Evolutionary conservation across 2,797 vertebrate genomes (phyloP), one percentile per base, ranked within the genome.

Genomic region (Alauda arvensis): DNA sequence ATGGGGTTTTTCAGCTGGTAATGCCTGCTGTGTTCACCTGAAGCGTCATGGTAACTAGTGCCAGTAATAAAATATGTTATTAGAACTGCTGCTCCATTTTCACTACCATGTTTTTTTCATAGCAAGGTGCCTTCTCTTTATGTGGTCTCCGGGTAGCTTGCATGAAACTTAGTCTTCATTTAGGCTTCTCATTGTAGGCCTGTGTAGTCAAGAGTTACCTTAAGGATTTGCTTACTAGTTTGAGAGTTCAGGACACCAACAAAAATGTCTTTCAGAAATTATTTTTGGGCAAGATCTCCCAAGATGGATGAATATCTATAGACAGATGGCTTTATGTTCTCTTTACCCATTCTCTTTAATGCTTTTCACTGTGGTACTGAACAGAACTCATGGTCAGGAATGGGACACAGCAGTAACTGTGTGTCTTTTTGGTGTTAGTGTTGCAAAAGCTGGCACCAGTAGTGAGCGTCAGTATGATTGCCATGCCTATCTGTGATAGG

Each of bases 401-500:
- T 78, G 14, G 28, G 23, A 55, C 18, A 19, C 34, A 57, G 34
- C 31, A 28, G 18, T 56, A 42, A 23, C 31, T n/a, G 52, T 26
- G 11, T 63, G 20, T 53, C 21, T 56, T 67, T 66, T 34, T 62
- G 19, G 10, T 72, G 31, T 21, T 72, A 26, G 6, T 26, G 31
- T 87, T 87, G 40, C 25, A n/a, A 68, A 71, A 80, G 17, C 43
- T 75, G 51, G 6, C 37, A 14, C 28, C 21, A 14, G 12, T 29
- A 48, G 11, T 43, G 26, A 10, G 7, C 68, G 85, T 31, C 65
- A 14, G 3, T 10, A 9, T 34, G 25, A 19, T 2, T 37, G 21
- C 20, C 14, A 2, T 2, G 3, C 11, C 6, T 74, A 3, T 23
- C 18, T 8, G 1, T 45, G 29, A 9, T 65, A 9, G 46, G 39